Conservation (phyloP, 2,797 vertebrate species). For the Prunella strophiata region DNA sequence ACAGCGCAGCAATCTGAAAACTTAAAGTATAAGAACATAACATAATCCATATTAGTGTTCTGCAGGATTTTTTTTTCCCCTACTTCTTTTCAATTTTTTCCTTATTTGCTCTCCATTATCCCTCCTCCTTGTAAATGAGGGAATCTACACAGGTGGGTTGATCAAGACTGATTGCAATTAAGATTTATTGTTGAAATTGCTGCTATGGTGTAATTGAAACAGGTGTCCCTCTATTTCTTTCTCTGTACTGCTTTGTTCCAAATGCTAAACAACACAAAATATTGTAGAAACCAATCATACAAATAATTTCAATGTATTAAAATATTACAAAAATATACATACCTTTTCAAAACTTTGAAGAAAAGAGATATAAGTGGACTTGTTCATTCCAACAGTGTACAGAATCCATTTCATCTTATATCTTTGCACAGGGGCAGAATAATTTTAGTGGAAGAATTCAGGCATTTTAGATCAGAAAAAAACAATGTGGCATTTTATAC, state of each 20-base stretch:
- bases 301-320: background rate
- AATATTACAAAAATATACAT: background rate
- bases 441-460: background rate
- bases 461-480: background rate
- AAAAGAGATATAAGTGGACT: background rate
- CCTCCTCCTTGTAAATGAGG: background rate
- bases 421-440: background rate
- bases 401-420: background rate
- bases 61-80: fast-evolving
- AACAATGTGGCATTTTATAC: background rate
- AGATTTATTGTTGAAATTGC: slow-evolving; percentile 53
- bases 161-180: slow-evolving; percentile 65
- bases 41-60: background rate
- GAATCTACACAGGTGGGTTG: slow-evolving; percentile 51
- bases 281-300: slow-evolving; percentile 1
- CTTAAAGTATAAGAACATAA: background rate
- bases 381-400: background rate
- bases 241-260: slow-evolving; percentile 13
- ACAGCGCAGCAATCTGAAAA: background rate
- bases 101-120: background rate
- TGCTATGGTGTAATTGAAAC: slow-evolving; percentile 42
- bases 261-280: slow-evolving; percentile 36
- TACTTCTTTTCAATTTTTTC: background rate
- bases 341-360: background rate
- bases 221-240: slow-evolving; percentile 53